Base-by-base conservation (phyloP, 2,113 vertebrate species). In the Ochotona curzoniae region DNA sequence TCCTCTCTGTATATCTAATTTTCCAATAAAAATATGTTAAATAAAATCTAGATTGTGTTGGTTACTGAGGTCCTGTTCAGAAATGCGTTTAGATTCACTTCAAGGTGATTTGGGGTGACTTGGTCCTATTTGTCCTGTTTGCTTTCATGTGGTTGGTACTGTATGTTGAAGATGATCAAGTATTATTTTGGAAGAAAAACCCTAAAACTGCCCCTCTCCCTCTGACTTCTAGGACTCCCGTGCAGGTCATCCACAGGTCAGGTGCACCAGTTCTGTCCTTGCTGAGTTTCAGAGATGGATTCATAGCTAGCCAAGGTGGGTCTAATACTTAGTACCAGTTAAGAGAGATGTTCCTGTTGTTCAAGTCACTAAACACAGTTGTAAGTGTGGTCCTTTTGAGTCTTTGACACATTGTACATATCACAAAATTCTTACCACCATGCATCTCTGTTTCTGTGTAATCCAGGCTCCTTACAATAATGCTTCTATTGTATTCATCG, bases 221-320 rank as follows among this genome's bases (percentile, higher is more conserved):
- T 87, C 25, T 97, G 2, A 47, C 90, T 84, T 71, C 57, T 89
- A 98, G 98, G 5, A 0, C 83, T 96, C 98, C 98, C 0, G 80
- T 98, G 83, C 98, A 98, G 95, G 87, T 98, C 21, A 95, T 98
- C 91, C 98, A 94, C 0, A 97, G 97, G 57, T 98, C 98, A 15
- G 98, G 98, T 90, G 98, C 98, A 1, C 98, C 98, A 0, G 98
- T 98, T 75, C 96, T 98, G 28, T 98, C 98, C 0, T 90, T 98
- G 85, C 86, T 97, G 17, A 97, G 95, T 0, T 98, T 97, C 96
- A 94, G 75, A 95, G 98, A 98, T 8, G 98, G 98, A 90, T 98
- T 98, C 76, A 80, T 98, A 85, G 98, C 98, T 88, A 98, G 98
- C 96, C 98, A 98, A 97, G 98, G 98, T 98, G 96, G 80, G 63